A percentile compares a stretch with the other conserved stretches of the same genome.
These are phyloP conservation scores for Cricetomys ansorgei DNA, from an alignment of 2,113 vertebrate species.

Conservation along the genomic window DNA sequence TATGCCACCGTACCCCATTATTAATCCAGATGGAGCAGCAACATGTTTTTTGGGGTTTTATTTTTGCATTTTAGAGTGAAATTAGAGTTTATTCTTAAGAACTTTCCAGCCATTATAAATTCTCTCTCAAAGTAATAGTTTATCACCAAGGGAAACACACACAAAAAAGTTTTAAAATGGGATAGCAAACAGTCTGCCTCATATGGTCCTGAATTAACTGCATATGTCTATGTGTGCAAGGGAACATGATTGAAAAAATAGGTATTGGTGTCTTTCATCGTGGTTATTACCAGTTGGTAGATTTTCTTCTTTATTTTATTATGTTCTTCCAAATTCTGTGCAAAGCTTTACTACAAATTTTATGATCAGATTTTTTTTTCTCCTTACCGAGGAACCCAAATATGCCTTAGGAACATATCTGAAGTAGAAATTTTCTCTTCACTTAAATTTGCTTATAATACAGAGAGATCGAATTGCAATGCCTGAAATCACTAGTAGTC, in stretches of 20 bases:
- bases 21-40: not conserved
- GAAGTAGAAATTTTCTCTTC: not conserved
- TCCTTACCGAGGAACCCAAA: not conserved
- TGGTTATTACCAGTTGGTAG: not conserved
- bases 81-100: not conserved
- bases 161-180: not conserved
- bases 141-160: not conserved
- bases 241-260: not conserved
- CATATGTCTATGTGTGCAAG: not conserved
- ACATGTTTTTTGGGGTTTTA: not conserved
- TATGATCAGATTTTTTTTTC: not conserved
- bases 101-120: not conserved
- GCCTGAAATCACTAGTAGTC: not conserved
- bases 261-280: not conserved
- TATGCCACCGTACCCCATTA: not conserved
- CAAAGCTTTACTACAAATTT: not conserved
- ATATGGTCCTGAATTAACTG: not conserved
- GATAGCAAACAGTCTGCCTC: not conserved
- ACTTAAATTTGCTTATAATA: not conserved
- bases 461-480: not conserved
- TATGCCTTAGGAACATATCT: not conserved
- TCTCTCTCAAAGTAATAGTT: not conserved
- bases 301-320: not conserved
- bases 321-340: not conserved
- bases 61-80: conserved; percentile 25